These are phyloP conservation scores for Mandrillus leucophaeus DNA, from an alignment of 2,113 vertebrate genomes.

Conservation along the genomic window DNA sequence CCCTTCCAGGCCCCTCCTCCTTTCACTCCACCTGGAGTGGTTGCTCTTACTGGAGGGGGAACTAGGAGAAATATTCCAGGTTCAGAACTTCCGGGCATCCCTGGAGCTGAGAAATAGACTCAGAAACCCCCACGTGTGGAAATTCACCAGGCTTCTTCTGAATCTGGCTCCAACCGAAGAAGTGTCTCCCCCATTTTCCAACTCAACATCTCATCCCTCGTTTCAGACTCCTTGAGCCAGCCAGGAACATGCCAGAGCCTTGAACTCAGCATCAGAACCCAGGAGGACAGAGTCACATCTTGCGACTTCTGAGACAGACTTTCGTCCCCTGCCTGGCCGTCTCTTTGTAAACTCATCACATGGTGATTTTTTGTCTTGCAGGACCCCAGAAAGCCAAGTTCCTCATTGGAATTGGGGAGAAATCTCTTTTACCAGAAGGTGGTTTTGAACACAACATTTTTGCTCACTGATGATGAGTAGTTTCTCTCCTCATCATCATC, in stretches of 20 bases:
- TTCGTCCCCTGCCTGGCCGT: not conserved
- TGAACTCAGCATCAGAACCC: not conserved
- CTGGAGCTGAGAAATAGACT: not conserved
- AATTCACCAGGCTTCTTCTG: not conserved
- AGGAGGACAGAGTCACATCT: not conserved
- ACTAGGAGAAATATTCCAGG: rapidly evolving
- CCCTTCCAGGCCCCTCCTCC: not conserved
- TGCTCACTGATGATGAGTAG: not conserved
- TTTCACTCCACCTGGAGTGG: not conserved
- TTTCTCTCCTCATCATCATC: not conserved
- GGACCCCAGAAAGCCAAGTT: not conserved
- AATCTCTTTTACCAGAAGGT: not conserved
- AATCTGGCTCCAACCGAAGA: not conserved
- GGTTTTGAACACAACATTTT: not conserved
- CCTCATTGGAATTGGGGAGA: not conserved
- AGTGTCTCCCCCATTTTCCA: not conserved
- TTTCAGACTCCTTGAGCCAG: not conserved
- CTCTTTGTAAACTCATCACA: not conserved
- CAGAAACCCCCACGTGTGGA: not conserved
- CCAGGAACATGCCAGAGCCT: not conserved
- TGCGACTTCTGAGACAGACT: not conserved
- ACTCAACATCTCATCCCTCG: not conserved
- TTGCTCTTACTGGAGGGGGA: not conserved
- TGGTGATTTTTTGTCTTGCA: not conserved
- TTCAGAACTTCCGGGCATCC: not conserved